Evolutionary conservation across 2,797 vertebrate genomes (phyloP).

Genomic region (Melanotaenia trifasciata): DNA sequence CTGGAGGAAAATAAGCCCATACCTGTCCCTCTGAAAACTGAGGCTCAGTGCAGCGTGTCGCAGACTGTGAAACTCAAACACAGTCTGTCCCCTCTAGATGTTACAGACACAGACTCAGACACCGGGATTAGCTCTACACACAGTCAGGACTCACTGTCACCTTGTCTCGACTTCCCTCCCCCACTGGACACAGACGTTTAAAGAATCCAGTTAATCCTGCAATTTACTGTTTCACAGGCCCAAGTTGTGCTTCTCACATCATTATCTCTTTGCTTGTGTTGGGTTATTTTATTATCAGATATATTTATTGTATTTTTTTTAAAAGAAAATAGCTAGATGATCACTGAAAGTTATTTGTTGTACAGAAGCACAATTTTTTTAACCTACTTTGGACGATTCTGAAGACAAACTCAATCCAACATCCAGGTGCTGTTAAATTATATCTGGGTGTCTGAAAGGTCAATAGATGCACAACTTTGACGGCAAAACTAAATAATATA

Average conservation of each 20-base stretch:
- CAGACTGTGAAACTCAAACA: slow-evolving; percentile 77
- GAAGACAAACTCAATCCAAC: background rate
- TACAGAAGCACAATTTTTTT: background rate
- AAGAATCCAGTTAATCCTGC: slow-evolving; percentile 30
- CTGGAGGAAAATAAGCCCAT: slow-evolving; percentile 58
- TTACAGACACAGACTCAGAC: slow-evolving; percentile 96
- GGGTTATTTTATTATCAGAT: background rate
- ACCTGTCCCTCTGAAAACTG: slow-evolving; percentile 62
- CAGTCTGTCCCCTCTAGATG: slow-evolving; percentile 80
- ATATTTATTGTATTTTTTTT: background rate
- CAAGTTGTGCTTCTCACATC: slow-evolving; percentile 14
- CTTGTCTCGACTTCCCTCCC: slow-evolving; percentile 81
- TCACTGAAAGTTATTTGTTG: background rate
- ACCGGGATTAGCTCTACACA: slow-evolving; percentile 98
- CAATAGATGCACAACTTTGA: background rate
- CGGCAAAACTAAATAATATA: background rate
- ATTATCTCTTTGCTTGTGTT: background rate
- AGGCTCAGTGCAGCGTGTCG: slow-evolving; percentile 61
- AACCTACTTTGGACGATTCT: background rate
- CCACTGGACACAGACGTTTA: slow-evolving; percentile 82
- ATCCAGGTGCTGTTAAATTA: background rate
- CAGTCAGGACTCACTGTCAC: slow-evolving; percentile 94
- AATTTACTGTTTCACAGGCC: background rate
- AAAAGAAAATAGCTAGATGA: background rate
- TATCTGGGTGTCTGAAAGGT: background rate